These are phyloP conservation scores for Astreopora myriophthalma DNA, from an alignment of 64 coral and sea anemone species.

Conservation along the genomic window DNA sequence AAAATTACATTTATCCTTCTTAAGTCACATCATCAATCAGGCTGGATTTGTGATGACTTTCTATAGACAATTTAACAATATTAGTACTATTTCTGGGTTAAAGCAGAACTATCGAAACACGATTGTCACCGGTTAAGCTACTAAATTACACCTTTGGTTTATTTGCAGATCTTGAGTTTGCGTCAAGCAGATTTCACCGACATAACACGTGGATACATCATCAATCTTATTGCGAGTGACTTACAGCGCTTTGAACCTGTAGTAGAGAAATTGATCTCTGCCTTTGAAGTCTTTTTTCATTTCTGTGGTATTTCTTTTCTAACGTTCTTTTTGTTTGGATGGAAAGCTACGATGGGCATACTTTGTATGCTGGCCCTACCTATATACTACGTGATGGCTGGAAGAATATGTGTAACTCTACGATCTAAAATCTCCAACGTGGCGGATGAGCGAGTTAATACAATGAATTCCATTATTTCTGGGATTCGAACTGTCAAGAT, in stretches of 20 bases:
- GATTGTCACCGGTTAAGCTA: not conserved
- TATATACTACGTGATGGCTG: constrained; percentile 32
- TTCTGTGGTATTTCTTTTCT: constrained; percentile 27
- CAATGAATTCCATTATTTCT: constrained; percentile 51
- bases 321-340: constrained; percentile 66
- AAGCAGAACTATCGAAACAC: not conserved
- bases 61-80: too few species aligned
- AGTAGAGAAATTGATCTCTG: not conserved
- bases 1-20: too few species aligned
- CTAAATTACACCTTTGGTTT: not conserved
- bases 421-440: constrained; percentile 36
- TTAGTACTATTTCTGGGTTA: not conserved
- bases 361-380: not conserved
- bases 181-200: constrained; percentile 60
- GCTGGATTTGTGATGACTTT: too few species aligned
- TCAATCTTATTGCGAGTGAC: constrained; percentile 54
- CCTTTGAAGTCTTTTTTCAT: not conserved
- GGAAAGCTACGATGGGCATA: not conserved
- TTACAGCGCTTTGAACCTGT: constrained; percentile 76
- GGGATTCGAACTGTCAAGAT: constrained; percentile 60
- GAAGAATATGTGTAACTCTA: not conserved
- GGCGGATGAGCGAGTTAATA: constrained; percentile 2
- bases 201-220: constrained; percentile 64
- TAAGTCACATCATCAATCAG: too few species aligned
- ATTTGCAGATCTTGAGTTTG: constrained; percentile 38